These are phyloP conservation scores for Morelia viridis DNA, from an alignment of 2,797 vertebrate species.

Conservation along the genomic window DNA sequence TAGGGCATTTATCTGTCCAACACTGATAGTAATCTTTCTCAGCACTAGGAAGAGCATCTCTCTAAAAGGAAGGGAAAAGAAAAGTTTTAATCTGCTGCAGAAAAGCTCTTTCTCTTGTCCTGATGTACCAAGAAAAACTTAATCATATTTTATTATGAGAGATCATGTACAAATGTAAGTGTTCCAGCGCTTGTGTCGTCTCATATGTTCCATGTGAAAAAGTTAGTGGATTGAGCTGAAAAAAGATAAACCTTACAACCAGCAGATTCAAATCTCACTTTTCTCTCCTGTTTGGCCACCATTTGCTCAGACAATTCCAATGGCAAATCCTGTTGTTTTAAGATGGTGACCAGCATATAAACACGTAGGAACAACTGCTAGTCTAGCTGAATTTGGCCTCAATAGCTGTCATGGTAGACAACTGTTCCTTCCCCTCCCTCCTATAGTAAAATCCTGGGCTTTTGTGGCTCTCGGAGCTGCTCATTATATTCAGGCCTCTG, in stretches of 20 bases:
- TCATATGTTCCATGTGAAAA: background rate
- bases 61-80: background rate
- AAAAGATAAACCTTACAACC: background rate
- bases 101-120: background rate
- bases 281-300: background rate
- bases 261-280: background rate
- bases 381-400: background rate
- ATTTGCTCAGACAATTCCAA: background rate
- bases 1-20: background rate
- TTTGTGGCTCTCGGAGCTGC: constrained; percentile 29
- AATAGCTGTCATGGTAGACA: rapidly evolving
- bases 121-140: background rate
- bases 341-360: background rate
- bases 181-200: too few species aligned
- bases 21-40: background rate
- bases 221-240: background rate
- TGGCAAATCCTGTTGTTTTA: background rate
- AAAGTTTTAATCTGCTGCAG: background rate
- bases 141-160: background rate
- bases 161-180: background rate
- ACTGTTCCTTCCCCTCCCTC: background rate
- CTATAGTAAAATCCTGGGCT: background rate
- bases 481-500: constrained; percentile 50
- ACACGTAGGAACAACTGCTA: background rate
- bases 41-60: background rate